Evolutionary conservation across 2,113 vertebrate genomes (phyloP).

Genomic region (Pantherophis guttatus): DNA sequence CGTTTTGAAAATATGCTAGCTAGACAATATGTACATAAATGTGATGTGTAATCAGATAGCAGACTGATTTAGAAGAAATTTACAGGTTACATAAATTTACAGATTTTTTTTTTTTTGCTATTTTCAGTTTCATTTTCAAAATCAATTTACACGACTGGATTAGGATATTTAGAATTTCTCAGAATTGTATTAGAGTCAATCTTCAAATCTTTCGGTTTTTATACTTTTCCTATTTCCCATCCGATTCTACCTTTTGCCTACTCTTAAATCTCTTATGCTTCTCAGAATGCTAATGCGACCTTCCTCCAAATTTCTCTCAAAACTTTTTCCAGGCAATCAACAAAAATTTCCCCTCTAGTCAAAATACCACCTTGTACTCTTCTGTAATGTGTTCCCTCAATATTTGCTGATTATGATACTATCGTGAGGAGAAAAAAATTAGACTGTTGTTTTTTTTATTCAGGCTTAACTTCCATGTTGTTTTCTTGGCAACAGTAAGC

Average conservation of each 20-base stretch:
- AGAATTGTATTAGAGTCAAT: neutral
- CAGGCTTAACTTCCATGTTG: neutral
- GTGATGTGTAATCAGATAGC: neutral
- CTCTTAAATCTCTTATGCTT: neutral
- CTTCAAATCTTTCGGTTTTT: neutral
- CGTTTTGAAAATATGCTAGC: neutral
- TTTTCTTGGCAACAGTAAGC: neutral
- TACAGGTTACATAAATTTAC: neutral
- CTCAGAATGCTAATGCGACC: neutral
- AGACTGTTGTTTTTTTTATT: neutral
- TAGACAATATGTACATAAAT: neutral
- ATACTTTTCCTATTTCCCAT: neutral
- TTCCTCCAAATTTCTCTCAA: neutral
- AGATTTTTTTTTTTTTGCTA: neutral
- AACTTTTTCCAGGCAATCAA: neutral
- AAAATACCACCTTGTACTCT: neutral
- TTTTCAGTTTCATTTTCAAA: neutral
- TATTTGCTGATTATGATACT: neutral
- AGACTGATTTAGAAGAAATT: neutral
- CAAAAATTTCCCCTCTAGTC: neutral
- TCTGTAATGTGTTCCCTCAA: neutral
- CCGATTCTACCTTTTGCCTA: neutral
- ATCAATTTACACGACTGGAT: neutral
- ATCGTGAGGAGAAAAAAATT: neutral
- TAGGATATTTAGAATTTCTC: neutral